Percentiles rank a stretch among this genome's conserved stretches.
Evolutionary conservation across 2,113 vertebrate genomes (phyloP).

Genomic region (Excalfactoria chinensis): DNA sequence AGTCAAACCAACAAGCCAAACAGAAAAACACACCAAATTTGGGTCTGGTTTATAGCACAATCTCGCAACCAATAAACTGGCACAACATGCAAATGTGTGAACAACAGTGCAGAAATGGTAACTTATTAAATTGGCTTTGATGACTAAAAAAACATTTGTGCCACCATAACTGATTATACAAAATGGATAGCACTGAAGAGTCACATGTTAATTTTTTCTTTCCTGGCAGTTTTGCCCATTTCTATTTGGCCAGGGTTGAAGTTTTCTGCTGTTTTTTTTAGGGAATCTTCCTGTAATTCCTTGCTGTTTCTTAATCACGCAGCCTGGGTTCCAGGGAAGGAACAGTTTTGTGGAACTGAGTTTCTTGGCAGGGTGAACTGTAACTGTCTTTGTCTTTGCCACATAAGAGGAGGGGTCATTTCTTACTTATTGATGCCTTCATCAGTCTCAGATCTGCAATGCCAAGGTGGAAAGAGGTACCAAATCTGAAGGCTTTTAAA

Average conservation of each 20-base stretch:
- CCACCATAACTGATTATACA: not conserved
- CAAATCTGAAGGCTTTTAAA: not conserved
- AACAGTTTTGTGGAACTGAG: accelerated
- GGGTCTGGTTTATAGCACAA: not conserved
- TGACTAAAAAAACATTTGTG: not conserved
- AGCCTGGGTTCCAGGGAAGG: not conserved
- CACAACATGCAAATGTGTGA: not conserved
- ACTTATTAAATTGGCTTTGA: not conserved
- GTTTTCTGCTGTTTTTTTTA: not conserved
- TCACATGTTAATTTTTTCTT: not conserved
- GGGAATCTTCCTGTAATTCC: not conserved
- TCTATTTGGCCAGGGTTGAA: not conserved
- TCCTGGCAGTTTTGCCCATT: not conserved
- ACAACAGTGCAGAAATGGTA: not conserved
- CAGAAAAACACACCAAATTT: not conserved
- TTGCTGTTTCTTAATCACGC: not conserved
- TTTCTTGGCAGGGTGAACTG: not conserved
- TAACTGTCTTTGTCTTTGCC: not conserved
- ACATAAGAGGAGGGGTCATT: not conserved
- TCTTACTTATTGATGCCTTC: not conserved
- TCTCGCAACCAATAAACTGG: not conserved
- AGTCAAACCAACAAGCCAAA: not conserved
- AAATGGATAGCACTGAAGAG: not conserved
- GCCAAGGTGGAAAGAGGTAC: not conserved
- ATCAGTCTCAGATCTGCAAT: not conserved